These are phyloP conservation scores for Reticulitermes speratus DNA, from an alignment of 1,140 invertebrate genomes.

Conservation along the genomic window DNA sequence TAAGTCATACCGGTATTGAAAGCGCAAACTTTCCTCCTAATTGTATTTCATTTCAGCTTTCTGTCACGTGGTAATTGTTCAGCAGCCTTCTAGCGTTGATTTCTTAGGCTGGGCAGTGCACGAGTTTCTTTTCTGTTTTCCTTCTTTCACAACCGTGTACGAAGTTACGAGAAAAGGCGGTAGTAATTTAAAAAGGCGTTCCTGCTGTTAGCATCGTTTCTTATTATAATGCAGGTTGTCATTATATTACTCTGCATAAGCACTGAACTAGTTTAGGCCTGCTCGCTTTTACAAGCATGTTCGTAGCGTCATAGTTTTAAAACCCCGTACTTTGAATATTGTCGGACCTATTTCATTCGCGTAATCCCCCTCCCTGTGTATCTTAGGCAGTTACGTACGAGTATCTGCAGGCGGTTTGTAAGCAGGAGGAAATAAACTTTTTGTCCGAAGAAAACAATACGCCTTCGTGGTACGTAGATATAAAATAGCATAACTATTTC, in stretches of 20 bases:
- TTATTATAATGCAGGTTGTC: too few relatives aligned
- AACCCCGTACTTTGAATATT: not conserved
- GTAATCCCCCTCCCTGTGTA: not conserved
- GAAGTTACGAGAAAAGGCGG: not conserved
- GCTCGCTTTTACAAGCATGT: too few relatives aligned
- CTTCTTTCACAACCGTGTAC: not conserved
- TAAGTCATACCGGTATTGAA: not conserved
- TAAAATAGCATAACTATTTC: not conserved
- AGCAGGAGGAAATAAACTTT: not conserved
- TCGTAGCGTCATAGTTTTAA: too few relatives aligned
- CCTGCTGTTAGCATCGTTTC: too few relatives aligned
- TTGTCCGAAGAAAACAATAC: not conserved
- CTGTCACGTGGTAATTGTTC: conserved; percentile 8
- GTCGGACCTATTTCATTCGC: not conserved
- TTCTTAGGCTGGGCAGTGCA: not conserved
- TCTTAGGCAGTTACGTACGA: not conserved
- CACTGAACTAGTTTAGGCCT: too few relatives aligned
- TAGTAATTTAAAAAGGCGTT: not conserved
- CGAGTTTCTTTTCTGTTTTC: not conserved
- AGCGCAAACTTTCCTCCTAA: not conserved
- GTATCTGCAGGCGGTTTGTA: not conserved
- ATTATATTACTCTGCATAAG: too few relatives aligned
- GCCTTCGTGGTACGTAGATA: not conserved
- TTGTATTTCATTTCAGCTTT: not conserved
- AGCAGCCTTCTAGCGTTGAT: not conserved